These are phyloP conservation scores for Drosophila azteca DNA, from an alignment of 1,140 invertebrate genomes.

Conservation along the genomic window DNA sequence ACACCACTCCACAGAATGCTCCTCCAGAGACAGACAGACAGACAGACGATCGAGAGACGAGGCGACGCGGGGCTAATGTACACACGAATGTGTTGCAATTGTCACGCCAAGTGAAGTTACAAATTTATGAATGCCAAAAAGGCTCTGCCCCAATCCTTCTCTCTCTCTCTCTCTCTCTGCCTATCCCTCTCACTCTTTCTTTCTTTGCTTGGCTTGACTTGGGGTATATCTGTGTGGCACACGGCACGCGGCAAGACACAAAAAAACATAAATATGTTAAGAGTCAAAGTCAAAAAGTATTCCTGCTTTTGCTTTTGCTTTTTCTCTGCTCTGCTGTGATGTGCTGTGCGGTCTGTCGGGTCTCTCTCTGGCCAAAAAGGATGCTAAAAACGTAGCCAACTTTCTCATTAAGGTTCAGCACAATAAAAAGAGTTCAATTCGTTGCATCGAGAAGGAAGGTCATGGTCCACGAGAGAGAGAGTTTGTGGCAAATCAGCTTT, in stretches of 20 bases:
- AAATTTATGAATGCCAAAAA: constrained; percentile 83
- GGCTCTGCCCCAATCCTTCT: constrained; percentile 33
- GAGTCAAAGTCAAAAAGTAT: constrained; percentile 77
- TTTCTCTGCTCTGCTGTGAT: no score
- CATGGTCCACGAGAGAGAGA: constrained; percentile 19
- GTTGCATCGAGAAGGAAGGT: constrained; percentile 46
- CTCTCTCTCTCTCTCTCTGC: constrained; percentile 12
- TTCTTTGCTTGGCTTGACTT: not conserved
- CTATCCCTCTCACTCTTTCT: not conserved
- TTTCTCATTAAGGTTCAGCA: constrained; percentile 69
- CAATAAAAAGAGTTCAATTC: constrained; percentile 48
- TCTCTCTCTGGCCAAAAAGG: no score
- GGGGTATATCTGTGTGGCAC: constrained; percentile 46
- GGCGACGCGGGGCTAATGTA: constrained; percentile 62
- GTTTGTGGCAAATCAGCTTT: not conserved
- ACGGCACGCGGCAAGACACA: constrained; percentile 70
- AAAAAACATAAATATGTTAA: constrained; percentile 81
- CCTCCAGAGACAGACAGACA: constrained; percentile 27
- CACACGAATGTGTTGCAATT: constrained; percentile 83
- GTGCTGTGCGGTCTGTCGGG: constrained; percentile 42
- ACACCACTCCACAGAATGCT: constrained; percentile 9
- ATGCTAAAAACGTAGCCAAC: constrained; percentile 29
- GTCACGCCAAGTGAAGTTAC: constrained; percentile 83
- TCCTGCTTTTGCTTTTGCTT: no score
- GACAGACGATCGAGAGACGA: constrained; percentile 58